Conservation (phyloP, 1,140 invertebrate genomes). For the Samia ricini region DNA sequence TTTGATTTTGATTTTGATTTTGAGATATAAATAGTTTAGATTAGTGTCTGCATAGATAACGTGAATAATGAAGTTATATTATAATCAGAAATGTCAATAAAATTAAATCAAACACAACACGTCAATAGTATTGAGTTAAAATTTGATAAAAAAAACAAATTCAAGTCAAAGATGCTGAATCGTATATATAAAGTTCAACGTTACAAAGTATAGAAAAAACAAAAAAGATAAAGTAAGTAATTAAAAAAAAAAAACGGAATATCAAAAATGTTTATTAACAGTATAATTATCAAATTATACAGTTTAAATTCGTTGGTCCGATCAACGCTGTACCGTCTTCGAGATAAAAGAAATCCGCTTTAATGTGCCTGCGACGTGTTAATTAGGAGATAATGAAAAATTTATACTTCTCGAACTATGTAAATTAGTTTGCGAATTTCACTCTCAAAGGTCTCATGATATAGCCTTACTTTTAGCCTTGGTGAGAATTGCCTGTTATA, state of each 20-base stretch:
- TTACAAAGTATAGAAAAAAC: neutral
- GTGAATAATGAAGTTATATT: too few relatives aligned
- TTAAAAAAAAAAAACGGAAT: neutral
- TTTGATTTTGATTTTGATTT: too few relatives aligned
- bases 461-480: neutral
- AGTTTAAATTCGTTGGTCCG: neutral
- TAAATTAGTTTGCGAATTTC: neutral
- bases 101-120: too few relatives aligned
- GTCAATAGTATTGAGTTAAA: too few relatives aligned
- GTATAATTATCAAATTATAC: neutral
- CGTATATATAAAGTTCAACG: too few relatives aligned
- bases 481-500: neutral
- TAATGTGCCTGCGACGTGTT: neutral
- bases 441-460: neutral
- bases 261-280: neutral
- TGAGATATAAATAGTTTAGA: too few relatives aligned
- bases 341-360: neutral
- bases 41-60: too few relatives aligned
- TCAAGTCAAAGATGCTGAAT: too few relatives aligned
- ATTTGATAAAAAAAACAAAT: too few relatives aligned
- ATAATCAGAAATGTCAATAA: too few relatives aligned
- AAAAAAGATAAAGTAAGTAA: neutral
- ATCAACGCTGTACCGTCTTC: neutral
- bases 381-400: constrained; percentile 2
- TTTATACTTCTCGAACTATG: neutral